These are phyloP conservation scores for Dysmachus trigonus DNA, from an alignment of 2,888 invertebrate species.

Conservation along the genomic window DNA sequence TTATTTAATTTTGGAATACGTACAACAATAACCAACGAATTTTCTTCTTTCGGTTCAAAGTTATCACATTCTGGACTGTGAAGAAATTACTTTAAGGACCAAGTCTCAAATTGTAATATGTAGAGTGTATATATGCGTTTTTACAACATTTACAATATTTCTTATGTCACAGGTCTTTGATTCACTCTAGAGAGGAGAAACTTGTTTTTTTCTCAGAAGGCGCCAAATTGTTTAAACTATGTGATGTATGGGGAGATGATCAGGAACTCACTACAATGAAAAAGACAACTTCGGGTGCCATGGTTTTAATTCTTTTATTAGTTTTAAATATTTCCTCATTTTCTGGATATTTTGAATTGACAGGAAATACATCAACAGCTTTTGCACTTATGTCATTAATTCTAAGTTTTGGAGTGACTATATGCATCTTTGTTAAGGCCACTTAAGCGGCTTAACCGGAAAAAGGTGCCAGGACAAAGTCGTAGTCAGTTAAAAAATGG, in stretches of 20 bases:
- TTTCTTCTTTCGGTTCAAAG: background rate
- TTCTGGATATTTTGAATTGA: background rate
- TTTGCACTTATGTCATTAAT: background rate
- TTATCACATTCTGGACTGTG: background rate
- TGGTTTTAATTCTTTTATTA: background rate
- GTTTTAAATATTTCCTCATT: background rate
- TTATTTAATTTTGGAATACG: background rate
- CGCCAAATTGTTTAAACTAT: background rate
- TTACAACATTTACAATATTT: background rate
- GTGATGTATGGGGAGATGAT: background rate
- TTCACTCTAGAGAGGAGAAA: background rate
- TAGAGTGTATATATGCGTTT: background rate
- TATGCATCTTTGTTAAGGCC: background rate
- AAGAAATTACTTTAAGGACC: background rate
- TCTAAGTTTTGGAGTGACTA: background rate
- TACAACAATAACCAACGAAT: background rate
- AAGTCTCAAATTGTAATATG: background rate
- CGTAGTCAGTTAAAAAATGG: too few relatives aligned
- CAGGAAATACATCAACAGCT: background rate
- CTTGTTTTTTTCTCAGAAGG: background rate
- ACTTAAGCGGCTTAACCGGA: too few relatives aligned
- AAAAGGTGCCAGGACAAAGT: too few relatives aligned
- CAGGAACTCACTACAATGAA: background rate
- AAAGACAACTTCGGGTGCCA: background rate
- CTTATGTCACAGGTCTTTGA: background rate